phyloP scores from a whole-genome alignment of 1,140 invertebrate genomes.

The Drosophila parabipectinata region DNA sequence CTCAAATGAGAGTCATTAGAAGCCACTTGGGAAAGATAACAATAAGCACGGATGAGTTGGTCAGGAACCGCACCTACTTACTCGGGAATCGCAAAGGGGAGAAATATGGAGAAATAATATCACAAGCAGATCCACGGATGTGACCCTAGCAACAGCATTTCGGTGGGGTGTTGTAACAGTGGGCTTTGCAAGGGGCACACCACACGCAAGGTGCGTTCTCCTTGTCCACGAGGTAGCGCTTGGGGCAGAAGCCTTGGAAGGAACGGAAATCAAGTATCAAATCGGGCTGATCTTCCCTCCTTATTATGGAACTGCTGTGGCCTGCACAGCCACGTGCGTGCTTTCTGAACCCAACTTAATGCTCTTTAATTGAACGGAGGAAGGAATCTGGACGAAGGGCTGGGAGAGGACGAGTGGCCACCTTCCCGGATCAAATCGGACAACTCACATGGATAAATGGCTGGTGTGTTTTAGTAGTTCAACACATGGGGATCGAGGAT shows the following conservation, averaged over 20 bases:
- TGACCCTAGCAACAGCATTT: slow-evolving; percentile 67
- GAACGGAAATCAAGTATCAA: slow-evolving; percentile 5
- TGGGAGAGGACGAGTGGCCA: background rate
- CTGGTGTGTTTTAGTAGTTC: slow-evolving; percentile 78
- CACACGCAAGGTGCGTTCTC: slow-evolving; percentile 62
- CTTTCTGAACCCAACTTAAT: background rate
- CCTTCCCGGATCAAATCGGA: background rate
- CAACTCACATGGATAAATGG: slow-evolving; percentile 79
- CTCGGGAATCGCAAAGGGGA: background rate
- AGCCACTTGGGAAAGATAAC: slow-evolving; percentile 19
- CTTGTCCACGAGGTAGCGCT: slow-evolving; percentile 49
- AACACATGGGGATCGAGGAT: slow-evolving; percentile 78
- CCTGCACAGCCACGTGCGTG: slow-evolving; percentile 13
- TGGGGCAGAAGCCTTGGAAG: slow-evolving; percentile 34
- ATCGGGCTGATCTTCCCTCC: background rate
- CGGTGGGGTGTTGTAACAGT: slow-evolving; percentile 78
- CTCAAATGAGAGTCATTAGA: slow-evolving; percentile 3
- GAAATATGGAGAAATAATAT: background rate
- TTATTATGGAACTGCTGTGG: slow-evolving; percentile 42
- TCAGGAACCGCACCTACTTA: slow-evolving; percentile 15
- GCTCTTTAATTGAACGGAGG: background rate
- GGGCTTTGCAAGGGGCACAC: slow-evolving; percentile 76
- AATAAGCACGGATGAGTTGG: slow-evolving; percentile 5
- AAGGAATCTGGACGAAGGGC: background rate
- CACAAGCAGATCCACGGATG: background rate